Percentiles rank a stretch among this genome's conserved stretches.
Conservation (phyloP, 2,888 invertebrate genomes). For the Linnaemya vulpina region DNA sequence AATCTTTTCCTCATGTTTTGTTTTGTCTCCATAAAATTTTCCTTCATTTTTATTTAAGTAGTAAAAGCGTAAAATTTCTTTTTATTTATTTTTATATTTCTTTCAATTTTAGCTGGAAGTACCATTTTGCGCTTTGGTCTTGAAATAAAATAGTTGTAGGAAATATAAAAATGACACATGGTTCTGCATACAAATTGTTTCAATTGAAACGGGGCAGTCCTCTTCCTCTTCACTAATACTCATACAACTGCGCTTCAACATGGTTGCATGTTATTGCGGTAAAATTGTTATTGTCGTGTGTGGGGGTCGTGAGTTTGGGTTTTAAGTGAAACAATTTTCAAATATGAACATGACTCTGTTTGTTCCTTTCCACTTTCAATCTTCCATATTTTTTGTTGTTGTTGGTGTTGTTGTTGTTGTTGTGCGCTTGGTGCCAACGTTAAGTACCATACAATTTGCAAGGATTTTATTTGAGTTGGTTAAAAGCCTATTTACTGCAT, state of each 20-base stretch:
- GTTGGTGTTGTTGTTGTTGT: slow-evolving; percentile 13
- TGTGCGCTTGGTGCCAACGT: slow-evolving; percentile 55
- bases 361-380: slow-evolving; percentile 38
- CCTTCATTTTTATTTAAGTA: slow-evolving; percentile 48
- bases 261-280: slow-evolving; percentile 45
- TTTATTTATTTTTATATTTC: slow-evolving; percentile 24
- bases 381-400: neutral
- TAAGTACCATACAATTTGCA: slow-evolving; percentile 63
- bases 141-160: slow-evolving; percentile 68
- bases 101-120: slow-evolving; percentile 18
- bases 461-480: slow-evolving; percentile 59
- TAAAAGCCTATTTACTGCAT: slow-evolving; percentile 71
- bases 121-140: slow-evolving; percentile 56
- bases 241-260: neutral
- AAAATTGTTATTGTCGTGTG: slow-evolving; percentile 54
- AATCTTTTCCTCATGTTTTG: slow-evolving; percentile 33
- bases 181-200: slow-evolving; percentile 72
- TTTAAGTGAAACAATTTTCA: slow-evolving; percentile 68
- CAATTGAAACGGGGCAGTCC: slow-evolving; percentile 26
- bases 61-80: slow-evolving; percentile 59
- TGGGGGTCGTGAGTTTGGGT: slow-evolving; percentile 41
- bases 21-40: slow-evolving; percentile 52
- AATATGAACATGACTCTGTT: slow-evolving; percentile 63
- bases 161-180: slow-evolving; percentile 74
- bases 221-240: neutral